Conservation (phyloP, 2,797 vertebrate species). For the Gymnodraco acuticeps region DNA sequence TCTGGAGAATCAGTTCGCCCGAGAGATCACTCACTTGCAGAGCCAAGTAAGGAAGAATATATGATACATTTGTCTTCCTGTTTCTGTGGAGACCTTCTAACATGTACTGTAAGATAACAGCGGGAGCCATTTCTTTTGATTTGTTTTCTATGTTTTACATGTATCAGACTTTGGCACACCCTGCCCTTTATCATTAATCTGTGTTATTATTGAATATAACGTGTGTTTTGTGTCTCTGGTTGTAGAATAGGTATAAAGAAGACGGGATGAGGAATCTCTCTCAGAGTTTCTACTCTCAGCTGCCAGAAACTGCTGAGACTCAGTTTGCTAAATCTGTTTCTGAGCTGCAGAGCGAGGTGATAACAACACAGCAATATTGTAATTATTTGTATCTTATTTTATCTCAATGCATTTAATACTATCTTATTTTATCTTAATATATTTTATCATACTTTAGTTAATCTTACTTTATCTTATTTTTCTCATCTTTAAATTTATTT, state of each 20-base stretch:
- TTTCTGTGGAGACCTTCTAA: too few species aligned
- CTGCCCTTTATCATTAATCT: too few species aligned
- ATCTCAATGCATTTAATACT: too few species aligned
- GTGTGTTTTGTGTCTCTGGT: constrained; percentile 7
- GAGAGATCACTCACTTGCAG: constrained; percentile 67
- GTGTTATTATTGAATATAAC: neutral
- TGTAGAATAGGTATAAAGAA: constrained; percentile 90
- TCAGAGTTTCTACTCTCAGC: constrained; percentile 88
- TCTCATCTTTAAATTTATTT: too few species aligned
- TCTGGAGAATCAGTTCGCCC: constrained; percentile 69
- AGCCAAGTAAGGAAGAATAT: constrained; percentile 64
- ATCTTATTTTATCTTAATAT: too few species aligned
- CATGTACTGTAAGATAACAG: too few species aligned
- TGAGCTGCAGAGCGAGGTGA: constrained; percentile 75
- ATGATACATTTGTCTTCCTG: too few species aligned
- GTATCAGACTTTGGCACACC: neutral
- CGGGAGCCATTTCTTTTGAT: too few species aligned
- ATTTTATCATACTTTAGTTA: too few species aligned
- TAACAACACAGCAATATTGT: neutral
- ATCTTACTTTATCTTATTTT: too few species aligned
- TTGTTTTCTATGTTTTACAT: too few species aligned
- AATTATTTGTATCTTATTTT: too few species aligned
- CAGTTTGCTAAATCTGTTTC: constrained; percentile 44
- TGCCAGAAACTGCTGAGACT: constrained; percentile 90
- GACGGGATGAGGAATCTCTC: constrained; percentile 80